Percentiles rank a stretch among this genome's conserved stretches.
phyloP scores from a whole-genome alignment of 2,113 vertebrate species.

The Maccullochella peelii region DNA sequence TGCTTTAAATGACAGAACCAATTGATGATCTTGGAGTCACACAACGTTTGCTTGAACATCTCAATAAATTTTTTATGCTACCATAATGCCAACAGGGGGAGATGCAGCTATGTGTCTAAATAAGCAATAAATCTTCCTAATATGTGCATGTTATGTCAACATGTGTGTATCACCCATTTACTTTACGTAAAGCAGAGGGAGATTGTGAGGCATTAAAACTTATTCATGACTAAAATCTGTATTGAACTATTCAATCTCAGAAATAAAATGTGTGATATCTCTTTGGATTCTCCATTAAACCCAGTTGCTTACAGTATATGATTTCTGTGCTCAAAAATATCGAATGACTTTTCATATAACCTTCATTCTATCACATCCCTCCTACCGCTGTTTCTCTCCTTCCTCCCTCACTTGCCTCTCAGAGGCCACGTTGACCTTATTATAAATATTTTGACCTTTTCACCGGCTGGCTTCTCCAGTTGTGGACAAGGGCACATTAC shows the following conservation, averaged over 20 bases:
- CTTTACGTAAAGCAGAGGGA: not conserved
- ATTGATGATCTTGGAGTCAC: not conserved
- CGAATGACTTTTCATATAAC: slow-evolving; percentile 34
- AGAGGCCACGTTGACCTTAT: slow-evolving; percentile 74
- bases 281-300: not conserved
- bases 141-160: too few species aligned
- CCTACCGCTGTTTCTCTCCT: slow-evolving; percentile 15
- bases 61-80: not conserved
- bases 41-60: not conserved
- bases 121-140: too few species aligned
- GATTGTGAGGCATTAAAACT: not conserved
- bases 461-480: slow-evolving; percentile 49
- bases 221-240: not conserved
- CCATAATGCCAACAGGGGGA: not conserved
- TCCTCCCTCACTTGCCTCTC: slow-evolving; percentile 35
- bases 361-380: slow-evolving; percentile 36
- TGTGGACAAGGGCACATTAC: slow-evolving; percentile 74
- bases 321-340: slow-evolving; percentile 32
- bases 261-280: not conserved
- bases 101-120: not conserved
- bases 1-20: not conserved
- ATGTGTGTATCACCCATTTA: not conserved
- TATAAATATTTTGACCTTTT: slow-evolving; percentile 82
- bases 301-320: not conserved
- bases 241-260: not conserved